Evolutionary conservation across 2,113 vertebrate species (phyloP), one percentile per base, ranked within the genome.

Genomic region (Tachysurus vachellii): DNA sequence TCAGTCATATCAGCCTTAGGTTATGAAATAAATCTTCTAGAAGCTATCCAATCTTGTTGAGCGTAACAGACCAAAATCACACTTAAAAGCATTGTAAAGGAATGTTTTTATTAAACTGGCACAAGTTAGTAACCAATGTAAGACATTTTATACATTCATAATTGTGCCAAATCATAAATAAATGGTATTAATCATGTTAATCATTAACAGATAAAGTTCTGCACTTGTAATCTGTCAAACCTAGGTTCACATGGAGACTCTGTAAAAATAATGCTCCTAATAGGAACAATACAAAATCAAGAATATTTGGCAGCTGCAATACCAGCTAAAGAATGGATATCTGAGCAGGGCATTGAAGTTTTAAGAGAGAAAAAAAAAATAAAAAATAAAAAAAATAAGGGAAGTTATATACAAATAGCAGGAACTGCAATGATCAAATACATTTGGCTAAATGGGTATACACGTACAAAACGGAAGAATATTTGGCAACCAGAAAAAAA

Each of bases 21-120:
- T 42, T 26, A 62, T 26, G 21, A 31, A 62, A n/a, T 17, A 75
- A 12, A 9, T 47, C 71, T 12, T 54, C 6, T 53, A 13, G 8
- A 44, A 44, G 19, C 19, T 21, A 21, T 42, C 31, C 8, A 47
- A 44, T 23, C 66, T 91, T 91, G 10, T 12, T 66, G 12, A 44
- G 14, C 23, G 14, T 19, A 81, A 81, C 19, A 71, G 12, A 56
- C 50, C 14, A 75, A 59, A 61, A 71, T 16, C 5, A 64, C 47
- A 53, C 42, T 64, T 61, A 50, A 83, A 84, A 44, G 73, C 42
- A 71, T 83, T 28, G 2, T 90, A 92, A 88, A 93, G 70, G 80
- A 91, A 90, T 88, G 85, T 94, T 94, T 95, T 95, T 94, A 94
- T 93, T 95, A 89, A 93, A 93, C 89, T 91, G 42, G 82, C 57